A percentile compares a stretch with the other conserved stretches of the same genome.
Conservation (phyloP, 2,888 invertebrate genomes). For the Drosophila atripex region DNA sequence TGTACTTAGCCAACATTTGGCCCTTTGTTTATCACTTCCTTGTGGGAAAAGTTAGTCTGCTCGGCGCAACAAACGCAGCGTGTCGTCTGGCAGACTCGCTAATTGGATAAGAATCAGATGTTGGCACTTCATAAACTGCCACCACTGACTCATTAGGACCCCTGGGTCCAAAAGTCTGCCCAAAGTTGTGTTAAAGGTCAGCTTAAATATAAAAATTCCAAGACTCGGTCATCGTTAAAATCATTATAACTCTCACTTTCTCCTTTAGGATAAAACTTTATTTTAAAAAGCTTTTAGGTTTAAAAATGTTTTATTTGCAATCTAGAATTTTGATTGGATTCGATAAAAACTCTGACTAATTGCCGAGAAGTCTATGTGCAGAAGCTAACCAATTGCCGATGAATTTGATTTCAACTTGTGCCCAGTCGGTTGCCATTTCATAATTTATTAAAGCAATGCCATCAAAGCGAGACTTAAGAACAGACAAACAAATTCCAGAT, state of each 20-base stretch:
- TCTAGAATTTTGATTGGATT: slow-evolving; percentile 5
- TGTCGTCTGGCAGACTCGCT: slow-evolving; percentile 23
- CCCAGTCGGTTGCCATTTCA: slow-evolving; percentile 23
- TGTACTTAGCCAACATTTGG: slow-evolving; percentile 9
- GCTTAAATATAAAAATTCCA: background rate
- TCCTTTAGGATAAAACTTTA: background rate
- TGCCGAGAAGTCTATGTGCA: slow-evolving; percentile 12
- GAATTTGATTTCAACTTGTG: slow-evolving; percentile 27
- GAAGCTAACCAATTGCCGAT: slow-evolving; percentile 35
- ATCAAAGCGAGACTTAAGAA: slow-evolving; percentile 25
- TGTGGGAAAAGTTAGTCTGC: slow-evolving; percentile 34
- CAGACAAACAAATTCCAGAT: slow-evolving; percentile 26
- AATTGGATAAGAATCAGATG: slow-evolving; percentile 47
- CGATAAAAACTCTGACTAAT: slow-evolving; percentile 25
- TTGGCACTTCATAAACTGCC: slow-evolving; percentile 44
- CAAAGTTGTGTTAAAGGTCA: background rate
- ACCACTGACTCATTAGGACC: slow-evolving; percentile 30
- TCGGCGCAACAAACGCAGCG: slow-evolving; percentile 23
- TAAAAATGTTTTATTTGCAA: slow-evolving; percentile 1
- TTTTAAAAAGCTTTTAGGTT: slow-evolving; percentile 1
- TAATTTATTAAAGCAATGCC: slow-evolving; percentile 48
- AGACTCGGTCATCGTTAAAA: background rate
- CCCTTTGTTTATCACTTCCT: slow-evolving; percentile 14
- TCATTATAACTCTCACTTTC: background rate
- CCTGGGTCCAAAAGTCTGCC: slow-evolving; percentile 12